Percentiles rank a stretch among this genome's conserved stretches.
Evolutionary conservation across 2,888 invertebrate genomes (phyloP).

Genomic region (Terebella lapidaria): DNA sequence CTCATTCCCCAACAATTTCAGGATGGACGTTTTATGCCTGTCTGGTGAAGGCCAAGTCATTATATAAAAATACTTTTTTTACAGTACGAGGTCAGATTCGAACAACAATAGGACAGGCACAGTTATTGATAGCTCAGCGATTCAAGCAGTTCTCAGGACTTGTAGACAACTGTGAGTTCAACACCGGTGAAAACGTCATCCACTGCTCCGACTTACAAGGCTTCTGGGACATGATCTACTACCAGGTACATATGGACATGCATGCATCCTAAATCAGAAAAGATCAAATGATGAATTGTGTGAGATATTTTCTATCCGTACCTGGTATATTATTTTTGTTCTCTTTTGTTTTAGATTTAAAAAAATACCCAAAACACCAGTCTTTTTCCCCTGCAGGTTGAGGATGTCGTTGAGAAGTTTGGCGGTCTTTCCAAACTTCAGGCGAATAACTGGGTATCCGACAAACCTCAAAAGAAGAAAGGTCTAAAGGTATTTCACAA

Average conservation of each 20-base stretch:
- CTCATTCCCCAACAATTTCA: no score
- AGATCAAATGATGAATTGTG: not conserved
- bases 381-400: no score
- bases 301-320: not conserved
- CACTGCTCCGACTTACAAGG: slow-evolving; percentile 54
- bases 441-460: slow-evolving; percentile 36
- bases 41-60: no score
- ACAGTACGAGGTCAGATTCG: slow-evolving; percentile 51
- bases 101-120: slow-evolving; percentile 51
- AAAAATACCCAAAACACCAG: no score
- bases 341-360: not conserved
- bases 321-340: not conserved
- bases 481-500: slow-evolving; percentile 5
- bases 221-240: slow-evolving; percentile 57
- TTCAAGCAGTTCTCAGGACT: slow-evolving; percentile 54
- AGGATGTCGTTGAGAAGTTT: slow-evolving; percentile 48
- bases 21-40: no score
- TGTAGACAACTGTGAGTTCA: slow-evolving; percentile 54
- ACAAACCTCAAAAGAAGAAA: slow-evolving; percentile 9
- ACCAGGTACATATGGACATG: slow-evolving; percentile 47
- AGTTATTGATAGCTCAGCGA: slow-evolving; percentile 53
- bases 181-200: slow-evolving; percentile 50
- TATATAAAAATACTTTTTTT: no score
- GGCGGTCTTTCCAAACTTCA: slow-evolving; percentile 33
- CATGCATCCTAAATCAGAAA: no score